Base-by-base conservation (phyloP, 2,797 vertebrate genomes). In the Mus minutoides region DNA sequence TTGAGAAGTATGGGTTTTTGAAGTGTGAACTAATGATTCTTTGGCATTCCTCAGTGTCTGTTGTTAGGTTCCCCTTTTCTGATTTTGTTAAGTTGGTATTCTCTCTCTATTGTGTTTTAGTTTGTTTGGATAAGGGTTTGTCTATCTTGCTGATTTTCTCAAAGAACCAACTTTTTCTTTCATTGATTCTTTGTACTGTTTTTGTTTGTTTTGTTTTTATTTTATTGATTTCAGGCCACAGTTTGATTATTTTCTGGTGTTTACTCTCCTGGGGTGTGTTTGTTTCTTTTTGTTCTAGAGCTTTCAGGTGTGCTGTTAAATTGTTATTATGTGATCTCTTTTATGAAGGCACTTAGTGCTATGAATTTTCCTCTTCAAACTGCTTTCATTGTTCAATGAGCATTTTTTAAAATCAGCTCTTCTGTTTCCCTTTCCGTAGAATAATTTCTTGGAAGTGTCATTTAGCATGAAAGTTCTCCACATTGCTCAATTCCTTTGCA, bases 361-460 rank as follows among this genome's bases (percentile, higher is more conserved):
- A 76, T 31, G 26, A 49, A 76, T 46, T 76, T 76, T 16, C 75
- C 43, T 76, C 75, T 29, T 76, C 46, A 13, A 13, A 76, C 24
- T 1, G 6, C 6, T 46, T 76, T 76, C n/a, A 14, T 76, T 46
- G 40, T 16, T 46, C 75, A 62, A 2, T 91, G 60, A 94, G 40
- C 26, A 85, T 85, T 11, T 52, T 93, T 58, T 19, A 34, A 71
- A 6, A 6, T 67, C 24, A 58, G 8, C 83, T 62, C 90, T 92
- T 90, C 9, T 87, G 43, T 87, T 8, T 71, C 37, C 56, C 9
- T 92, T 95, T 94, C 73, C 46, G 62, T 94, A 52, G 88, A 92
- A 58, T 95, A 88, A 85, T 7, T 75, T 95, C 40, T 76, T 95
- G 56, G 8, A 91, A 85, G 22, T 94, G 26, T 0, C 77, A 43